Conservation (phyloP, 2,888 invertebrate genomes). For the Polietes domitor region DNA sequence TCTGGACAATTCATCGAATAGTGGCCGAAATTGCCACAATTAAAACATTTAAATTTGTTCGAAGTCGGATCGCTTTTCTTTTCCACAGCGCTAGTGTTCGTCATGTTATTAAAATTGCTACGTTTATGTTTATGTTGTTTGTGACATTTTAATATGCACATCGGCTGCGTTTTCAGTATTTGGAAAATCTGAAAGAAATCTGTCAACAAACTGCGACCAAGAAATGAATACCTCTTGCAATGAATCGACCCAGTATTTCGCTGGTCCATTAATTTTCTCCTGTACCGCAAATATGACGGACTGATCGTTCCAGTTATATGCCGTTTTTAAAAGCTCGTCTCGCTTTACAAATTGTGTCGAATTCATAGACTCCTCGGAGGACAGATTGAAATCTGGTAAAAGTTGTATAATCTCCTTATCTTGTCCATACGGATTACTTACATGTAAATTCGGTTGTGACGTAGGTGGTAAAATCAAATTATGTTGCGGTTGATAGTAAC, state of each 20-base stretch:
- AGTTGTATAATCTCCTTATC: constrained; percentile 33
- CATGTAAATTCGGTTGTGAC: neutral
- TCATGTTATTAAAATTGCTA: too few species aligned
- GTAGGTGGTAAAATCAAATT: too few species aligned
- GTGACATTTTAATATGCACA: constrained; percentile 52
- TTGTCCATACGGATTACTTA: constrained; percentile 21
- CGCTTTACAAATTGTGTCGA: constrained; percentile 23
- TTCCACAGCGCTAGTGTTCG: too few species aligned
- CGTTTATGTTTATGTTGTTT: neutral
- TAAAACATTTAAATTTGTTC: too few species aligned
- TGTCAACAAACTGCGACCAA: constrained; percentile 35
- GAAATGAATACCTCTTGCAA: constrained; percentile 28
- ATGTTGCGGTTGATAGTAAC: neutral
- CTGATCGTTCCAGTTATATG: constrained; percentile 56
- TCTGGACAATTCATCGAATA: too few species aligned
- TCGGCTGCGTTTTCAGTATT: constrained; percentile 22
- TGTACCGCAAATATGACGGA: constrained; percentile 50
- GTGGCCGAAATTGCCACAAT: too few species aligned
- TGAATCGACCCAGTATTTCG: constrained; percentile 55
- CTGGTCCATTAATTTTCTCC: constrained; percentile 50
- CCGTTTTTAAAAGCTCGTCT: constrained; percentile 43
- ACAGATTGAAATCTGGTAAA: constrained; percentile 51
- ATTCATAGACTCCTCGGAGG: constrained; percentile 36
- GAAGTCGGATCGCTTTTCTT: too few species aligned
- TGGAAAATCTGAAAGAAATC: constrained; percentile 43